Evolutionary conservation across 2,797 vertebrate species (phyloP).

Genomic region (Sebastes trivittatus): DNA sequence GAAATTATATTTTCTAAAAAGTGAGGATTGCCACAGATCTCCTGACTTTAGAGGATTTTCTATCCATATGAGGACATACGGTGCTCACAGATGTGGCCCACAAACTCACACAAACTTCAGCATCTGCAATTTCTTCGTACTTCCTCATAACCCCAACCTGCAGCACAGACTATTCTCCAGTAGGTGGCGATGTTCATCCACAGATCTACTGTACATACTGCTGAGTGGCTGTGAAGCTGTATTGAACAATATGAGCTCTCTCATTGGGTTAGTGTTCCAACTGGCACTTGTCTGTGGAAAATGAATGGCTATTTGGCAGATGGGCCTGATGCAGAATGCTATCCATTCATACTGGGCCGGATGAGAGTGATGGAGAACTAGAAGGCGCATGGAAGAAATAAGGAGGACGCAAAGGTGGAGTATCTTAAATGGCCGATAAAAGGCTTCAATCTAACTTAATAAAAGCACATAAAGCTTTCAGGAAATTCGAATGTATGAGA

Average conservation of each 20-base stretch:
- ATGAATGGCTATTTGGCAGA: conserved; percentile 46
- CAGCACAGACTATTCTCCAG: conserved; percentile 44
- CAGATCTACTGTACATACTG: background rate
- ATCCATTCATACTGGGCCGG: conserved; percentile 24
- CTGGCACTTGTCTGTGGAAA: conserved; percentile 50
- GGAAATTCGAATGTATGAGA: background rate
- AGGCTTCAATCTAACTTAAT: conserved; percentile 36
- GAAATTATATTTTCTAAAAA: background rate
- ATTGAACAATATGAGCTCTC: conserved; percentile 12
- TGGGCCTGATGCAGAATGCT: conserved; percentile 28
- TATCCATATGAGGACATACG: background rate
- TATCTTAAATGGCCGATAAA: conserved; percentile 30
- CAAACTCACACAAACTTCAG: background rate
- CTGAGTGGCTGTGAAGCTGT: background rate
- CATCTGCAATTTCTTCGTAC: background rate
- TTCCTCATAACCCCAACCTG: conserved; percentile 3
- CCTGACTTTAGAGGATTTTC: background rate
- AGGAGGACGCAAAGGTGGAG: conserved; percentile 8
- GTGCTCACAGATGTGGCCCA: background rate
- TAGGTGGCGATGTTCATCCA: conserved; percentile 69
- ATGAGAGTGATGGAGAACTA: conserved; percentile 34
- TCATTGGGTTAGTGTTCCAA: conserved; percentile 31
- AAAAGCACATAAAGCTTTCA: conserved; percentile 23
- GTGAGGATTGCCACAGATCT: background rate
- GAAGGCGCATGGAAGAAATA: background rate